Evolutionary conservation across 2,113 vertebrate genomes (phyloP), one percentile per base, ranked within the genome.

Genomic region (Podarcis raffonei): DNA sequence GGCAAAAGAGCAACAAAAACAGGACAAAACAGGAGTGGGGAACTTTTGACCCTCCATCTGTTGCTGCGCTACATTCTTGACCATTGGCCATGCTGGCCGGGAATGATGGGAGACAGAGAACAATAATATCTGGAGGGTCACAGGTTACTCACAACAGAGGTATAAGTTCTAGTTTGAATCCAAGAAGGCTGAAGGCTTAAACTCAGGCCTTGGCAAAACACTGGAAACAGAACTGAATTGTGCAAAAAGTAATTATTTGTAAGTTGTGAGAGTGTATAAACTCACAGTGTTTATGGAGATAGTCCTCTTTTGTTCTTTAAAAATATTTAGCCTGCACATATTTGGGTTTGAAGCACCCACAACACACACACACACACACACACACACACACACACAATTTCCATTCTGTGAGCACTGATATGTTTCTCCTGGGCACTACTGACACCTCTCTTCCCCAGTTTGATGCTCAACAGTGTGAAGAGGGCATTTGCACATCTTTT

Each of bases 1-100:
- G 91, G n/a, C 20, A 80, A 91, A 93, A 48, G 42, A 39, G 78
- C 81, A 81, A 88, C 84, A 89, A 94, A 8, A 76, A 76, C 4
- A 76, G 22, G 35, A 76, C 22, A 69, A 30, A 69, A 62, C 59
- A 62, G 59, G 18, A 62, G 59, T 18, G 16, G 59, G 13, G 16
- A 62, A 62, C 59, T 62, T 62, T 62, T 62, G 15, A 62, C 18
- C 59, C 59, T 62, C 59, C 16, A 62, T 20, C 13, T 62, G 59
- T 62, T 62, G 59, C 59, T 62, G 59, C 1, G 18, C 59, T 62
- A 20, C 59, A 62, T 62, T 18, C 59, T 20, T 62, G 59, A 62
- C 59, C 59, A 62, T 62, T 62, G 59, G 16, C 59, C 59, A 62
- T 62, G 59, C 59, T 62, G 59, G 59, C 59, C 18, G 18, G 18